Base-by-base conservation (phyloP, 64 coral and sea anemone species). In the Platygyra sinensis region DNA sequence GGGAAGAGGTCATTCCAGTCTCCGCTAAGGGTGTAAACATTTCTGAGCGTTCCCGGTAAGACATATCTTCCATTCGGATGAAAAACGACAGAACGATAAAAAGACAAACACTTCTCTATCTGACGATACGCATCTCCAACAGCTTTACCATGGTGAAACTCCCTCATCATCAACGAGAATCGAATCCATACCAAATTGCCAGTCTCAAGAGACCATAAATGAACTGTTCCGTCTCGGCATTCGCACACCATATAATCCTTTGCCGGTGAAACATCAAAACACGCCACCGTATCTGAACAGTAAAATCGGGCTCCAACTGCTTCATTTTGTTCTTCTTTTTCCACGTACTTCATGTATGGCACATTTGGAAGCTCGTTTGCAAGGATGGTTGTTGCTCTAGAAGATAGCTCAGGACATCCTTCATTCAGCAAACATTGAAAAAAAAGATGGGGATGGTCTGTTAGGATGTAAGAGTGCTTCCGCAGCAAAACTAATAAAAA, bases 191-290 rank as follows among this genome's bases (percentile, higher is more conserved):
- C 81, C 5, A 14, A 12, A 33, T 51, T 72, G 13, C 62, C 81
- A 25, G 36, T 84, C 32, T 84, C 33, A 46, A 84, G 81, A 51
- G 81, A 84, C 61, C 61, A 84, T 20, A 84, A 20, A 28, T 84
- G 81, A 50, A 84, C n/a, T 51, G 81, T 84, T 84, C 19, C 81
- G 18, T 71, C 62, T 28, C 38, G 62, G 30, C 81, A 84, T 22
- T 84, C 81, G 8, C 81, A 84, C 3, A 84, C 81, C 33, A 84
- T 71, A 36, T 71, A 50, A 12, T 84, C 81, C 81, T 71, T 12
- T 71, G 72, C 24, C 15, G 62, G 81, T 84, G 81, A 84, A 51
- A 84, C 62, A 52, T 84, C 81, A 4, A 84, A 84, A 51, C 81
- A 71, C 0, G 63, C 62, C 1, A 84, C 54, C 4, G 20, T 71